Percentiles rank a stretch among this genome's conserved stretches.
Evolutionary conservation across 2,113 vertebrate species (phyloP).

Genomic region (Prietella phreatophila): DNA sequence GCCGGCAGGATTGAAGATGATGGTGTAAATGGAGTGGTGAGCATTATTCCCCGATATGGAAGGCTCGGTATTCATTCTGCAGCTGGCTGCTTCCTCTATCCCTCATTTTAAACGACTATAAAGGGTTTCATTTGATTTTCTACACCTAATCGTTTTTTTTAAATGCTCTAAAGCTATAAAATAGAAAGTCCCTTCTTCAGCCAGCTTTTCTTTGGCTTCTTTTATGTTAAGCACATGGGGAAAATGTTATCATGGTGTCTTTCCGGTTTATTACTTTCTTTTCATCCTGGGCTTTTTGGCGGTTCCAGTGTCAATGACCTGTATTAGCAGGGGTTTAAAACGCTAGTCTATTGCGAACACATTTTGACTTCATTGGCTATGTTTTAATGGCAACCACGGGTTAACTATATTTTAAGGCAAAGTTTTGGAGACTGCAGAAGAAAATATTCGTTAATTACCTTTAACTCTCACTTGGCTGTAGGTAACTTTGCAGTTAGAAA

Average conservation of each 20-base stretch:
- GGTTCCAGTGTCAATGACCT: conserved; percentile 20
- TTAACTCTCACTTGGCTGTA: conserved; percentile 1
- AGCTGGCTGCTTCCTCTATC: conserved; percentile 38
- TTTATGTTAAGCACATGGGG: conserved; percentile 22
- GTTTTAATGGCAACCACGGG: conserved; percentile 7
- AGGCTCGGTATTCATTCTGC: conserved; percentile 48
- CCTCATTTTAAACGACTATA: conserved; percentile 35
- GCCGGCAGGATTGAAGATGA: conserved; percentile 45
- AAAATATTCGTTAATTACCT: conserved; percentile 31
- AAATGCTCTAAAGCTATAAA: conserved; percentile 41
- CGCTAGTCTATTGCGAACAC: neutral
- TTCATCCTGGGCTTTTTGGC: conserved; percentile 11
- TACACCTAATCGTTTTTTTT: conserved; percentile 38
- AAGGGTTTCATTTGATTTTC: conserved; percentile 46
- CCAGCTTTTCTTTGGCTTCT: conserved; percentile 37
- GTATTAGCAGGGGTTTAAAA: conserved; percentile 15
- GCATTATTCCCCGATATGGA: conserved; percentile 64
- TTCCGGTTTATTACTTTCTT: conserved; percentile 20
- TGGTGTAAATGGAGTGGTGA: conserved; percentile 54
- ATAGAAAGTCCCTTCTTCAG: conserved; percentile 1
- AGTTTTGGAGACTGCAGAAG: neutral
- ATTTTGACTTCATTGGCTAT: conserved; percentile 18
- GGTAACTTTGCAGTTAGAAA: neutral
- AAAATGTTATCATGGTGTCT: conserved; percentile 9
- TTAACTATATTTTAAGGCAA: conserved; percentile 29